Percentiles rank a stretch among this genome's conserved stretches.
phyloP scores from a whole-genome alignment of 1,140 invertebrate species.

The Caenorhabditis brenneri region DNA sequence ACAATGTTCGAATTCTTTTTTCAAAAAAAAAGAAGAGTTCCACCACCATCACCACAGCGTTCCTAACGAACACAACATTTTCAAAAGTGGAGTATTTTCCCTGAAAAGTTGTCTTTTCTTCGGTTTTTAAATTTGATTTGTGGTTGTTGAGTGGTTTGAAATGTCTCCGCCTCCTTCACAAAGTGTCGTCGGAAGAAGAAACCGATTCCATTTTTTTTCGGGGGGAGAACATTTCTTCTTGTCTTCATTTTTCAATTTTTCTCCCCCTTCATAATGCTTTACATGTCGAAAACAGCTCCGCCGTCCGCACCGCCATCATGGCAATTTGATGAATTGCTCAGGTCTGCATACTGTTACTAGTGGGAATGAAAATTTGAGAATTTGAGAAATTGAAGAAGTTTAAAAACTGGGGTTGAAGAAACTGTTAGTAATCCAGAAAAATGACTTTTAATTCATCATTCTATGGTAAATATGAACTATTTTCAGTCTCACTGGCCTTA shows the following conservation, averaged over 20 bases:
- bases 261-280: background rate
- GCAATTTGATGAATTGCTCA: constrained; percentile 18
- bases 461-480: background rate
- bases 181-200: background rate
- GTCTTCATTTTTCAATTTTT: constrained; percentile 2
- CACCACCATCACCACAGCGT: background rate
- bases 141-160: background rate
- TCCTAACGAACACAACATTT: background rate
- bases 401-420: no score
- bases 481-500: constrained; percentile 45
- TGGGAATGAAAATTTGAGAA: no score
- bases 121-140: background rate
- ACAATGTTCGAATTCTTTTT: no score
- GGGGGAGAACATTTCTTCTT: background rate
- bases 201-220: background rate
- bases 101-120: background rate
- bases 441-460: no score
- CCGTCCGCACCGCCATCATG: background rate
- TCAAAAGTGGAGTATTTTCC: background rate
- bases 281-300: constrained; percentile 7
- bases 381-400: no score
- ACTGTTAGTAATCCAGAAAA: background rate
- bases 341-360: no score
- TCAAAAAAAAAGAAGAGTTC: no score
- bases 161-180: constrained; percentile 4